A percentile compares a stretch with the other conserved stretches of the same genome.
phyloP scores from a whole-genome alignment of 2,888 invertebrate genomes.

The Rhodophaea formosa region DNA sequence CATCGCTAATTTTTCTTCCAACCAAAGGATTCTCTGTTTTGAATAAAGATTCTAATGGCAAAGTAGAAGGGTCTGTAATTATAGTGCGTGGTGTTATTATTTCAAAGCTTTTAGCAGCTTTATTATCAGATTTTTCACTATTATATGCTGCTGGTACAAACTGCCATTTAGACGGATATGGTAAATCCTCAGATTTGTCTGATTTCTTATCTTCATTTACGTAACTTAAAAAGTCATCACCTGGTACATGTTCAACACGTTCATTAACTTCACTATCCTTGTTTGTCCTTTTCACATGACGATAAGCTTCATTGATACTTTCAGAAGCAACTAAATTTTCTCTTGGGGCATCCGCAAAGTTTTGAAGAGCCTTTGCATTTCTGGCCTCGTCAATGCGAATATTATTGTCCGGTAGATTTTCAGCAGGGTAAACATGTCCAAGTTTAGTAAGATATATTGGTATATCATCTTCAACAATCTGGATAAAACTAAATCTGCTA shows the following conservation, averaged over 20 bases:
- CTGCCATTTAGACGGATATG: conserved; percentile 58
- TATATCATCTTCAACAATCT: conserved; percentile 83
- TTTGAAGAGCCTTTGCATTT: conserved; percentile 69
- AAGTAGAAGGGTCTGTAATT: conserved; percentile 82
- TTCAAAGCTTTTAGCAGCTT: conserved; percentile 57
- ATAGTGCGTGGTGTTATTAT: conserved; percentile 62
- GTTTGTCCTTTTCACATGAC: conserved; percentile 55
- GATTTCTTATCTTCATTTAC: conserved; percentile 64
- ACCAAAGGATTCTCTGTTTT: conserved; percentile 73
- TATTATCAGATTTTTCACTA: conserved; percentile 55
- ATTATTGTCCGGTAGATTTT: conserved; percentile 71
- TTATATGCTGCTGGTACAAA: conserved; percentile 76
- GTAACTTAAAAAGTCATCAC: conserved; percentile 64
- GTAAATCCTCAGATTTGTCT: conserved; percentile 44
- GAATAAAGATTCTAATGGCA: conserved; percentile 85
- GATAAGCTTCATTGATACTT: conserved; percentile 74
- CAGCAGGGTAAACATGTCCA: conserved; percentile 73
- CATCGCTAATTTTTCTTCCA: conserved; percentile 47
- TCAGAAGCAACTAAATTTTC: conserved; percentile 76
- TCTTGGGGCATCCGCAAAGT: conserved; percentile 59
- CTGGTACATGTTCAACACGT: conserved; percentile 49
- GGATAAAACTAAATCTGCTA: conserved; percentile 85
- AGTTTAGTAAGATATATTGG: conserved; percentile 74
- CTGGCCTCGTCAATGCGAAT: conserved; percentile 76
- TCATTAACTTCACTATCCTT: conserved; percentile 35